Conservation (phyloP, 2,113 vertebrate genomes). For the Trichechus manatus region DNA sequence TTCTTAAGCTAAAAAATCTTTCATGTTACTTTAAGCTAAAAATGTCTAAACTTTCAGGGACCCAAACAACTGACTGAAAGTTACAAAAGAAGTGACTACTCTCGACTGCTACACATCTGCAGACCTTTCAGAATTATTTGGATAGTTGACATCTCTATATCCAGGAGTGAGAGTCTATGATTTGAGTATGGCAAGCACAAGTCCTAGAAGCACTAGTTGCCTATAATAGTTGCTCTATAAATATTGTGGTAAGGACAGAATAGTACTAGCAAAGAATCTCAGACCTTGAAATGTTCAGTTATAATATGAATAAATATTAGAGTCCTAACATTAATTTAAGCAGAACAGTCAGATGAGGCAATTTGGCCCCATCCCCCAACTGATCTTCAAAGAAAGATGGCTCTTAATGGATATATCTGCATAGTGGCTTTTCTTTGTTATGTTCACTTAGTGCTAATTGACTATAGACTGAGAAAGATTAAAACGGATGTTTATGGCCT, state of each 20-base stretch:
- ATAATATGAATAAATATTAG: slow-evolving; percentile 38
- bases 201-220: neutral
- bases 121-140: neutral
- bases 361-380: neutral
- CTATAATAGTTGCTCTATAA: neutral
- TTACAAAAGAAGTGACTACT: neutral
- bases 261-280: neutral
- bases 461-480: slow-evolving; percentile 50
- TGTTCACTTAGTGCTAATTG: slow-evolving; percentile 64
- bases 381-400: slow-evolving; percentile 66
- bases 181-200: neutral
- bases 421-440: slow-evolving; percentile 64
- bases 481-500: neutral
- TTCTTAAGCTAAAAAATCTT: neutral
- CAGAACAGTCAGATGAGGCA: slow-evolving; percentile 6
- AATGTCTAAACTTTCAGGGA: neutral
- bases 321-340: slow-evolving; percentile 58
- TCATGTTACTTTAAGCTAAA: neutral
- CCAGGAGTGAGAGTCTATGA: neutral
- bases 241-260: slow-evolving; percentile 32
- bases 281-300: neutral
- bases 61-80: neutral
- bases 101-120: neutral
- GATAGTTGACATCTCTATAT: neutral
- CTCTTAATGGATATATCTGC: slow-evolving; percentile 43